A percentile compares a stretch with the other conserved stretches of the same genome.
These are phyloP conservation scores for Drosophila pseudoobscura DNA, from an alignment of 1,140 invertebrate species.

Conservation along the genomic window DNA sequence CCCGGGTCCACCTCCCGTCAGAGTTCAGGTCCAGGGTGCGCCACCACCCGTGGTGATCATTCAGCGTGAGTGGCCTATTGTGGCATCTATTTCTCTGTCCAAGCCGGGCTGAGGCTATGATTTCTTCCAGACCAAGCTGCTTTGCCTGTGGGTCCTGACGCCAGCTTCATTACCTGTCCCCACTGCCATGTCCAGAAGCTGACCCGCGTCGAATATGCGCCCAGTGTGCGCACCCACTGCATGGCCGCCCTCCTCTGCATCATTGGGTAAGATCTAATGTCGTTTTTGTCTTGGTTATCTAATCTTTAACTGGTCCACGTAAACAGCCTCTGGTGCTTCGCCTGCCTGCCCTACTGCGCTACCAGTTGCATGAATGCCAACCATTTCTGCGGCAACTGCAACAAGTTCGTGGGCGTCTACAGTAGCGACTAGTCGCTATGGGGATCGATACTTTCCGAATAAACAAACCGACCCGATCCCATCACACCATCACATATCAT, in stretches of 20 bases:
- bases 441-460: slow-evolving; percentile 12
- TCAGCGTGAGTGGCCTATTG: slow-evolving; percentile 58
- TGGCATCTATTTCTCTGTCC: neutral
- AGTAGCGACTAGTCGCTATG: slow-evolving; percentile 40
- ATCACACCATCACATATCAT: slow-evolving; percentile 12
- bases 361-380: slow-evolving; percentile 86
- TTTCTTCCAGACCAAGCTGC: slow-evolving; percentile 50
- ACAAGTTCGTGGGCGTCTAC: slow-evolving; percentile 86
- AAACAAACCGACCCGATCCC: slow-evolving; percentile 33
- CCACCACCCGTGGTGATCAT: slow-evolving; percentile 68
- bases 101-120: neutral
- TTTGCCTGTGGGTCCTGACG: slow-evolving; percentile 83
- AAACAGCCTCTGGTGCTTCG: slow-evolving; percentile 84
- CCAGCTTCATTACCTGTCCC: slow-evolving; percentile 84
- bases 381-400: slow-evolving; percentile 89
- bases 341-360: slow-evolving; percentile 87
- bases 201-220: slow-evolving; percentile 84
- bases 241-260: slow-evolving; percentile 86
- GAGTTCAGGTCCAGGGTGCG: slow-evolving; percentile 16
- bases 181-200: slow-evolving; percentile 84
- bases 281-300: slow-evolving; percentile 21
- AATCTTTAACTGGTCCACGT: slow-evolving; percentile 17
- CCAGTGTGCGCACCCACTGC: slow-evolving; percentile 86
- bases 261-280: slow-evolving; percentile 83
- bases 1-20: slow-evolving; percentile 17